phyloP scores from a whole-genome alignment of 1,140 invertebrate species.

The Ips typographus region DNA sequence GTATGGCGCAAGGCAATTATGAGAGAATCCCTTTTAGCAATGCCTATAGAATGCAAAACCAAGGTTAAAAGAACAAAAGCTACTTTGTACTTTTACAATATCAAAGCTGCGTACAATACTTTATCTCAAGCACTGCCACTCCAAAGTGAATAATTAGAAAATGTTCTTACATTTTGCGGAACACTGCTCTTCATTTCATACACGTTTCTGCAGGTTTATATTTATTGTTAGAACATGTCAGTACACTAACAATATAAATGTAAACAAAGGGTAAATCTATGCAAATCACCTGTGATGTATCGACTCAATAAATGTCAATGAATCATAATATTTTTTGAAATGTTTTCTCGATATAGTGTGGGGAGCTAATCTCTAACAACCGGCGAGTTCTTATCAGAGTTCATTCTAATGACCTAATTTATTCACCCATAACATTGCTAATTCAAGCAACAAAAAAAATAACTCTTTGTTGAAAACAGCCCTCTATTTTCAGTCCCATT shows the following conservation, averaged over 20 bases:
- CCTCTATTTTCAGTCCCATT: no score
- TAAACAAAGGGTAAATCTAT: background rate
- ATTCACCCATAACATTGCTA: no score
- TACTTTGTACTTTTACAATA: conserved; percentile 32
- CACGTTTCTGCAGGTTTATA: no score
- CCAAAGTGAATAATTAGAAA: conserved; percentile 31
- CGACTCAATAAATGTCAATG: conserved; percentile 24
- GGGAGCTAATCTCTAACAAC: conserved; percentile 12
- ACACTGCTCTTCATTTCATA: no score
- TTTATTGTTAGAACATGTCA: background rate
- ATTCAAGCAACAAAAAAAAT: no score
- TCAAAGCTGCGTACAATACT: conserved; percentile 28
- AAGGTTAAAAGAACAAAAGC: conserved; percentile 35
- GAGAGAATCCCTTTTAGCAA: conserved; percentile 31
- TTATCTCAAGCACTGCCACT: conserved; percentile 23
- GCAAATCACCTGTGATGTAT: conserved; percentile 19
- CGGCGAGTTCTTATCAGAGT: background rate
- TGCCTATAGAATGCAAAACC: conserved; percentile 29
- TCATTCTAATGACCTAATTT: no score
- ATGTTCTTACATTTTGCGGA: conserved; percentile 9
- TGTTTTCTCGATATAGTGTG: conserved; percentile 19
- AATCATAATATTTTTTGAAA: conserved; percentile 28
- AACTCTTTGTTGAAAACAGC: no score
- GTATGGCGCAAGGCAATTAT: conserved; percentile 27
- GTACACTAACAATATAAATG: no score